These are phyloP conservation scores for Oostethus manadensis DNA, from an alignment of 2,113 vertebrate species.

Conservation along the genomic window DNA sequence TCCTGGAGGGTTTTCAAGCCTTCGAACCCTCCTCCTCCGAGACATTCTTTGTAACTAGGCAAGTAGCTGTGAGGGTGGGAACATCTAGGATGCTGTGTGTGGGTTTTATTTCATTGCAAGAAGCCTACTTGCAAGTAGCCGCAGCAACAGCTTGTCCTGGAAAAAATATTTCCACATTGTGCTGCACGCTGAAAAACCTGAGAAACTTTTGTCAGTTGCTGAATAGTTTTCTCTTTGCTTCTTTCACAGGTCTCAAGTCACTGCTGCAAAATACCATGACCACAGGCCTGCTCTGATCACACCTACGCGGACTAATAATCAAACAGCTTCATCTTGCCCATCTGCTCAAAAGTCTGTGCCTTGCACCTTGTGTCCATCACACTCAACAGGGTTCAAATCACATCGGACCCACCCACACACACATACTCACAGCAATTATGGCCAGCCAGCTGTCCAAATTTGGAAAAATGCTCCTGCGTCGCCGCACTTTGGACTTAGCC, in stretches of 20 bases:
- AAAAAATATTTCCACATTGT: not conserved
- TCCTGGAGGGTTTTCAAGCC: not conserved
- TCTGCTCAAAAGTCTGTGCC: constrained; percentile 14
- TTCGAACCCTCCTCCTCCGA: too few species aligned
- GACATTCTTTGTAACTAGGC: not conserved
- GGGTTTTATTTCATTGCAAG: not conserved
- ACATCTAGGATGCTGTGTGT: not conserved
- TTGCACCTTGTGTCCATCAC: constrained; percentile 35
- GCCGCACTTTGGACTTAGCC: constrained; percentile 73
- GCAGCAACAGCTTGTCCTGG: constrained; percentile 8
- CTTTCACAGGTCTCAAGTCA: constrained; percentile 43
- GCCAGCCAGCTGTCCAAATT: constrained; percentile 63
- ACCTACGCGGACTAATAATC: constrained; percentile 15
- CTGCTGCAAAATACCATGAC: constrained; percentile 22
- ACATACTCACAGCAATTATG: constrained; percentile 62
- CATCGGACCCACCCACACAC: constrained; percentile 33
- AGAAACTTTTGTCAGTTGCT: constrained; percentile 18
- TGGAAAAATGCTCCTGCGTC: constrained; percentile 81
- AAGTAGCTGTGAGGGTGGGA: too few species aligned
- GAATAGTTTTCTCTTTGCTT: constrained; percentile 45
- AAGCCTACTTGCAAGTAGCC: not conserved
- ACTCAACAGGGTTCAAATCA: constrained; percentile 31
- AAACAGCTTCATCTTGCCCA: constrained; percentile 9
- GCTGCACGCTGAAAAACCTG: constrained; percentile 2
- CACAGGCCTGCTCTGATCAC: constrained; percentile 10